A percentile compares a stretch with the other conserved stretches of the same genome.
Conservation (phyloP, 37 sponge, comb jelly and placozoan species). For the Dysidea cf. avara region DNA sequence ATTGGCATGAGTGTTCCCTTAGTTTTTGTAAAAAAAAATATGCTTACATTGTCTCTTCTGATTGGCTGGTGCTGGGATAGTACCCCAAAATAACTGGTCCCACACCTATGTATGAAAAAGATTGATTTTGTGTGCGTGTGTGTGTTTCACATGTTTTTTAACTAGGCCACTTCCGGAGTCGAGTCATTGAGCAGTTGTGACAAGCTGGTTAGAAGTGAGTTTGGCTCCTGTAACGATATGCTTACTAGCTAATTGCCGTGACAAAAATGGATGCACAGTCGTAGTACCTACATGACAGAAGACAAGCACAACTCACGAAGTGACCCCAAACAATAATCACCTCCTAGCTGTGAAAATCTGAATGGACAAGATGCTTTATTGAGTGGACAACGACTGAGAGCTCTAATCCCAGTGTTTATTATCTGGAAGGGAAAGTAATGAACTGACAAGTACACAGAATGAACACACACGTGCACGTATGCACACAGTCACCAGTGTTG, state of each 20-base stretch:
- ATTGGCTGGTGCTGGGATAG: constrained; percentile 6
- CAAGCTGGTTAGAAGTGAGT: constrained; percentile 51
- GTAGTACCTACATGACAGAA: constrained; percentile 30
- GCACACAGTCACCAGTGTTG: background rate
- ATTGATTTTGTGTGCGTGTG: constrained; percentile 8
- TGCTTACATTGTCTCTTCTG: background rate
- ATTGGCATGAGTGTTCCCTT: background rate
- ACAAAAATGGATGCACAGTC: constrained; percentile 43
- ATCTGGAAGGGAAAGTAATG: constrained; percentile 39
- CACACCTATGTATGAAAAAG: background rate
- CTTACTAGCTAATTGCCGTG: constrained; percentile 19
- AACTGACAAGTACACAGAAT: background rate
- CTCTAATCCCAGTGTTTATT: constrained; percentile 83
- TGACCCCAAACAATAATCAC: too few species aligned
- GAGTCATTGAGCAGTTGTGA: constrained; percentile 31
- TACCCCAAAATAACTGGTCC: constrained; percentile 35
- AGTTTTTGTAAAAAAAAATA: too few species aligned
- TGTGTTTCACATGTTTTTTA: constrained; percentile 1
- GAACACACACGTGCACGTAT: constrained; percentile 1
- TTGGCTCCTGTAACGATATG: constrained; percentile 38
- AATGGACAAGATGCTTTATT: constrained; percentile 34
- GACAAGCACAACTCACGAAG: too few species aligned
- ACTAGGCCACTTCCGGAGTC: constrained; percentile 23
- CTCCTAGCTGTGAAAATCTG: constrained; percentile 78
- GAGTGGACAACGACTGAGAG: constrained; percentile 65